Evolutionary conservation across 2,113 vertebrate genomes (phyloP).

Genomic region (Pteropus alecto): DNA sequence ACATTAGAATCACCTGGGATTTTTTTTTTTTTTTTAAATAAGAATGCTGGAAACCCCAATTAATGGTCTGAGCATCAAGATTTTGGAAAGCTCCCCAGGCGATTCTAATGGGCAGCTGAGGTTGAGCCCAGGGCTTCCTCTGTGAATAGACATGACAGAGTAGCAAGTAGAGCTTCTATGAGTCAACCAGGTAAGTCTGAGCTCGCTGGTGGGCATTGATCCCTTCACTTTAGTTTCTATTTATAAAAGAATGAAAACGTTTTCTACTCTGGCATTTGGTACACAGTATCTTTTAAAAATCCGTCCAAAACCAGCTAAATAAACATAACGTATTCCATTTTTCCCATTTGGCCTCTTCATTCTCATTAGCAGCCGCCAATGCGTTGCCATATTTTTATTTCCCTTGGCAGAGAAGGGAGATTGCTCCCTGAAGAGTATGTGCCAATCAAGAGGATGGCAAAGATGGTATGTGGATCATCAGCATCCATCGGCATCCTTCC

Average conservation of each 20-base stretch:
- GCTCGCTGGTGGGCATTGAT: background rate
- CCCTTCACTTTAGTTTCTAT: background rate
- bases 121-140: background rate
- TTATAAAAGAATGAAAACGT: conserved; percentile 4
- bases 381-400: conserved; percentile 65
- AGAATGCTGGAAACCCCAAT: background rate
- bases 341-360: conserved; percentile 67
- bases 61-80: background rate
- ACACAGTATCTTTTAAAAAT: conserved; percentile 33
- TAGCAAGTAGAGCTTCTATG: background rate
- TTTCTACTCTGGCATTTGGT: background rate
- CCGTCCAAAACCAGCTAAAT: background rate
- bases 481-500: conserved; percentile 17
- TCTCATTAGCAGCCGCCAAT: conserved; percentile 73
- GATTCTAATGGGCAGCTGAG: background rate
- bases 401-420: conserved; percentile 73
- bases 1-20: background rate
- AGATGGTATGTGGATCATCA: background rate
- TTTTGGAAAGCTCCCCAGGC: background rate
- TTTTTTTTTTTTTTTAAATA: background rate
- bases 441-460: conserved; percentile 73
- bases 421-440: conserved; percentile 71
- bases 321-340: conserved; percentile 56
- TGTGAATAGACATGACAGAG: background rate
- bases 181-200: background rate